These are phyloP conservation scores for Fukomys damarensis DNA, from an alignment of 2,113 vertebrate species.

Conservation along the genomic window DNA sequence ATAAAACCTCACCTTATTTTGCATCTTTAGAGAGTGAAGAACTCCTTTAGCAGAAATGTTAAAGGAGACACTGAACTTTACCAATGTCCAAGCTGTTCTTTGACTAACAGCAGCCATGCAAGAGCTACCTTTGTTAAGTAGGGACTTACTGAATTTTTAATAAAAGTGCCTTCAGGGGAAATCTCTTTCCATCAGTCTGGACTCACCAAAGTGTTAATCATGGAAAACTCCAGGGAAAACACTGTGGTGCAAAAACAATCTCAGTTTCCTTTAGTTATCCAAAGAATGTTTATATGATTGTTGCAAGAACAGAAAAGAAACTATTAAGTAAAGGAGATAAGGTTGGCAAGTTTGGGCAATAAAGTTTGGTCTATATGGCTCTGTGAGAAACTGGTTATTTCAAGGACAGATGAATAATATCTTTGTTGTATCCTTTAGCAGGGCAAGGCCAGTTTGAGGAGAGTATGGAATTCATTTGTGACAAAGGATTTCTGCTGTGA, in stretches of 20 bases:
- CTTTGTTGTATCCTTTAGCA: fast-evolving
- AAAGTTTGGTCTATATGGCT: not conserved
- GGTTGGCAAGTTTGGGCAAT: not conserved
- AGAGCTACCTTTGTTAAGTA: fast-evolving
- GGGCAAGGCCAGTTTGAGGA: not conserved
- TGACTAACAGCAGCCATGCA: not conserved
- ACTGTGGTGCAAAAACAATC: not conserved
- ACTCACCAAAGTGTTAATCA: fast-evolving
- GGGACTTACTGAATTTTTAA: not conserved
- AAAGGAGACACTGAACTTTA: not conserved
- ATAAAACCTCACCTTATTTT: not conserved
- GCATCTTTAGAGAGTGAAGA: not conserved
- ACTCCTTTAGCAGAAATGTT: not conserved
- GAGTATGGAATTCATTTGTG: not conserved
- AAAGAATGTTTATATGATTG: not conserved
- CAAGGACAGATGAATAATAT: not conserved
- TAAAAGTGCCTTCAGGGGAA: not conserved
- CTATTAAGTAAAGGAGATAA: not conserved
- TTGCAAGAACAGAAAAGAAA: not conserved
- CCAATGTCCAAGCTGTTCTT: fast-evolving
- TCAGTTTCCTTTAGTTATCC: not conserved
- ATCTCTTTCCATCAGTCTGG: fast-evolving
- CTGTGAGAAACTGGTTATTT: not conserved
- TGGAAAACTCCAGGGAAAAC: too few relatives aligned
- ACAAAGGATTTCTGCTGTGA: not conserved